These are phyloP conservation scores for Brachypterus glaber DNA, from an alignment of 2,888 invertebrate species.

Conservation along the genomic window DNA sequence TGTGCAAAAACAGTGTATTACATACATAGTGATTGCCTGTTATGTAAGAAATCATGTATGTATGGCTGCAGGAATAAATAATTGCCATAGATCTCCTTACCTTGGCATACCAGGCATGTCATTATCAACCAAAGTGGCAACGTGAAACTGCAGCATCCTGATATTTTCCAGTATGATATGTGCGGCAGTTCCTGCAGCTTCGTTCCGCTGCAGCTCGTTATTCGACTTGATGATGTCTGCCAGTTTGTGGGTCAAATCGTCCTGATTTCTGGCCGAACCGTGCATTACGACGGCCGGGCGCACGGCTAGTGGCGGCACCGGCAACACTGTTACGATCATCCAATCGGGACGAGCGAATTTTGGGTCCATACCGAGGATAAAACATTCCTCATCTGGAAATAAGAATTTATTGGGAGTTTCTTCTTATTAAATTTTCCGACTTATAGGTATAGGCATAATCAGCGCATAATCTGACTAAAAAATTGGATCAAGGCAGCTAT, in stretches of 20 bases:
- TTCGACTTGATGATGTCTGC: slow-evolving; percentile 98
- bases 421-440: too few species aligned
- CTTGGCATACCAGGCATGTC: slow-evolving; percentile 96
- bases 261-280: slow-evolving; percentile 97
- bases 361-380: slow-evolving; percentile 92
- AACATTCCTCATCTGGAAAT: slow-evolving; percentile 81
- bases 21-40: slow-evolving; percentile 5
- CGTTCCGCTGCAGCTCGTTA: slow-evolving; percentile 90
- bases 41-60: not conserved
- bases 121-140: slow-evolving; percentile 96
- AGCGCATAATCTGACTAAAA: too few species aligned
- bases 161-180: slow-evolving; percentile 96
- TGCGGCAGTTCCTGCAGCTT: slow-evolving; percentile 93
- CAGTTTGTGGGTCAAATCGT: slow-evolving; percentile 97
- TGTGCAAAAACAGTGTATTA: not conserved
- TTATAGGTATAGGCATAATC: too few species aligned
- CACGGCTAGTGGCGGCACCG: slow-evolving; percentile 93
- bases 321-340: slow-evolving; percentile 97
- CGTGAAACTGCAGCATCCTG: slow-evolving; percentile 96
- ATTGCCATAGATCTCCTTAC: too few species aligned
- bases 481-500: too few species aligned
- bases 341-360: slow-evolving; percentile 97
- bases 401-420: too few species aligned
- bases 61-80: slow-evolving; percentile 4
- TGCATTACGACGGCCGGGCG: slow-evolving; percentile 98